phyloP scores from a whole-genome alignment of 2,797 vertebrate genomes.

The Sebastes taczanowskii region DNA sequence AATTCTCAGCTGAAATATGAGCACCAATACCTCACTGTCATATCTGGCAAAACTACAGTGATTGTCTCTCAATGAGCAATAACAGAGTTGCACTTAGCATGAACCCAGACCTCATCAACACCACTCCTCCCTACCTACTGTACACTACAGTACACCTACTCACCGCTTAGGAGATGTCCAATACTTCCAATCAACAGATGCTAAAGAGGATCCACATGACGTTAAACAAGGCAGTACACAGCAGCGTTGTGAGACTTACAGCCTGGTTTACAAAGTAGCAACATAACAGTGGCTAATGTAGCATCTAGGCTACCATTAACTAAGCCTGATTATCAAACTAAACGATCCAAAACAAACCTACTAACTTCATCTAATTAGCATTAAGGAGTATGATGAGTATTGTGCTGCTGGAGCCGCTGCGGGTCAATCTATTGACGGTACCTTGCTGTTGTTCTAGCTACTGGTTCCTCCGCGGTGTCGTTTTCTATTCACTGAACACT shows the following conservation, averaged over 20 bases:
- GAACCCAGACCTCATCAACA: background rate
- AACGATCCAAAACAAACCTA: background rate
- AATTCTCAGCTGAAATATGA: background rate
- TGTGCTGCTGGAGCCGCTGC: background rate
- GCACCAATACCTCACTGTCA: background rate
- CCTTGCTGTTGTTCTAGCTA: constrained; percentile 59
- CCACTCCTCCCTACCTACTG: background rate
- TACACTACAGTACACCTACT: background rate
- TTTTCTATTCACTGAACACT: constrained; percentile 1
- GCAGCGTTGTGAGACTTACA: background rate
- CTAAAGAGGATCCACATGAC: background rate
- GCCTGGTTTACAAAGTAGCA: background rate
- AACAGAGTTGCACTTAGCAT: background rate
- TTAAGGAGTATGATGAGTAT: background rate
- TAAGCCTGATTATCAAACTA: background rate
- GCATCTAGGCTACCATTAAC: background rate
- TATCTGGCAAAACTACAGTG: background rate
- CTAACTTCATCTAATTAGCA: constrained; percentile 3
- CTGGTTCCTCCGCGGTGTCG: constrained; percentile 25
- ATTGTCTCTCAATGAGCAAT: background rate
- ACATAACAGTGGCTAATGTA: background rate
- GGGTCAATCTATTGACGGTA: constrained; percentile 42
- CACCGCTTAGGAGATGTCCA: background rate
- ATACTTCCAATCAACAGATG: background rate
- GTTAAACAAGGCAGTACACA: background rate